phyloP scores from a whole-genome alignment of 2,113 vertebrate genomes.

The Alectura lathami region DNA sequence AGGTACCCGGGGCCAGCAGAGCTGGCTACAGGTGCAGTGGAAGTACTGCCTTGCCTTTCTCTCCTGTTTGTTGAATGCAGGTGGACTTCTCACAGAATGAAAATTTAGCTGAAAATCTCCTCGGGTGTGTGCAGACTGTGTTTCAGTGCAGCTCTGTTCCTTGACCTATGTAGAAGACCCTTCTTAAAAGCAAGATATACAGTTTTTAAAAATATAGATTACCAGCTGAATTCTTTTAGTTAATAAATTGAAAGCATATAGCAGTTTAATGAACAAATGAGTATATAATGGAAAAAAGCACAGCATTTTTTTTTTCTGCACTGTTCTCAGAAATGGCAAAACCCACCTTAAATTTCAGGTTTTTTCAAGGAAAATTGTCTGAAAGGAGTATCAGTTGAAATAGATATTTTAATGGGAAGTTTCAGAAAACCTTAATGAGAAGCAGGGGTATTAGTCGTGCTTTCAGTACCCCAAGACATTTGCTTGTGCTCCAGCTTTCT shows the following conservation, averaged over 20 bases:
- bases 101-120: constrained; percentile 22
- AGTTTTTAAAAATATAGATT: neutral
- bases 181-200: neutral
- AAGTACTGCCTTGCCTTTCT: neutral
- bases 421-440: constrained; percentile 46
- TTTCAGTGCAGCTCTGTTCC: neutral
- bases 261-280: neutral
- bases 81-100: neutral
- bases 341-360: constrained; percentile 1
- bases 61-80: neutral
- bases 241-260: neutral
- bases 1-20: neutral
- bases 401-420: constrained; percentile 54
- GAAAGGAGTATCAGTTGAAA: constrained; percentile 42
- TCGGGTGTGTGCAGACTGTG: neutral
- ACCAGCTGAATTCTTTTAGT: neutral
- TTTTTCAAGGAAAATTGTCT: constrained; percentile 31
- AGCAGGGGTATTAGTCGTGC: constrained; percentile 33
- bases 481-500: neutral
- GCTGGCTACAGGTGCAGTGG: neutral
- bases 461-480: constrained; percentile 27
- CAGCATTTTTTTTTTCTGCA: neutral
- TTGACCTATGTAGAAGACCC: neutral
- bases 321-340: neutral
- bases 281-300: neutral